A percentile compares a stretch with the other conserved stretches of the same genome.
Evolutionary conservation across 1,140 invertebrate genomes (phyloP).

Genomic region (Holotrichia oblita): DNA sequence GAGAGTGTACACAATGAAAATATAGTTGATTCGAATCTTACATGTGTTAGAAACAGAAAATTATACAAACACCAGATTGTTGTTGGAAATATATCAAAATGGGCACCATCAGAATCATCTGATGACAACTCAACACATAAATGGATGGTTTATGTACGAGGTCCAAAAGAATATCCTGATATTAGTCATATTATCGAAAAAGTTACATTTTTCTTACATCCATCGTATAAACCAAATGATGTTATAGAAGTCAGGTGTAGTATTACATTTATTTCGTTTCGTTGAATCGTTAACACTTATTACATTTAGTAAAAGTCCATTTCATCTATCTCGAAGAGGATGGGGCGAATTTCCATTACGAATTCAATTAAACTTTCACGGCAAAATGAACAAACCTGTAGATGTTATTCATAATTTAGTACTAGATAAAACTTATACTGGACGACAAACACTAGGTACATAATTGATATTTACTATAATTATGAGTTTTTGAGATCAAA

Average conservation of each 20-base stretch:
- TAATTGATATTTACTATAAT: conserved; percentile 30
- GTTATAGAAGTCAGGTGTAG: conserved; percentile 77
- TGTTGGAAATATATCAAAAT: conserved; percentile 88
- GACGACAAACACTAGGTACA: conserved; percentile 81
- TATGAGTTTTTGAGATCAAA: too few relatives aligned
- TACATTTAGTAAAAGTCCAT: conserved; percentile 73
- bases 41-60: conserved; percentile 50
- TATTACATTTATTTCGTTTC: conserved; percentile 44
- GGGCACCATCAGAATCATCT: conserved; percentile 73
- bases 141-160: conserved; percentile 88
- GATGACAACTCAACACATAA: conserved; percentile 83
- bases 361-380: conserved; percentile 82
- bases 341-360: conserved; percentile 92
- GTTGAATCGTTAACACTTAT: conserved; percentile 45
- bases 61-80: conserved; percentile 63
- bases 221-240: conserved; percentile 89
- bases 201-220: conserved; percentile 84
- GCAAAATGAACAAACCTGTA: conserved; percentile 78
- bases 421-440: conserved; percentile 84
- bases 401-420: conserved; percentile 84
- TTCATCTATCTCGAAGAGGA: conserved; percentile 81
- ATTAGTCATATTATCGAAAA: conserved; percentile 75
- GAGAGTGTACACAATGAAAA: conserved; percentile 22
- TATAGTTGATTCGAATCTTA: not conserved
- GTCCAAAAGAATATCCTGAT: conserved; percentile 68